A percentile compares a stretch with the other conserved stretches of the same genome.
phyloP scores from a whole-genome alignment of 2,113 vertebrate species.

The Pomatorhinus ruficollis region DNA sequence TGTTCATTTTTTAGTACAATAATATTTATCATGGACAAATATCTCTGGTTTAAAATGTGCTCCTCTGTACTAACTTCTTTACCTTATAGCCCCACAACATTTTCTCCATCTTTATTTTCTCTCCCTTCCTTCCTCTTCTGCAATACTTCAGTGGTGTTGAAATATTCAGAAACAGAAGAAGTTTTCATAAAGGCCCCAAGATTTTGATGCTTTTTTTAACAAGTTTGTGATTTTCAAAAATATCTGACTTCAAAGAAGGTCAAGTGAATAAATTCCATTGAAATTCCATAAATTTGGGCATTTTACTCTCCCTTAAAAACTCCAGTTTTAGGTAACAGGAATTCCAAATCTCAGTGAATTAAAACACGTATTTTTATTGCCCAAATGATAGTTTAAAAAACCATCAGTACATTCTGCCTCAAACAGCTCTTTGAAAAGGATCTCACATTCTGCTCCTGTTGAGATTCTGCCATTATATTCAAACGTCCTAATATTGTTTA shows the following conservation, averaged over 20 bases:
- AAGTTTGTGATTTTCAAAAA: not conserved
- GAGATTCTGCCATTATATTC: not conserved
- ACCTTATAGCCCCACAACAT: not conserved
- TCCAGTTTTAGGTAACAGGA: not conserved
- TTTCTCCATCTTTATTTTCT: not conserved
- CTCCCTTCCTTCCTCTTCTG: not conserved
- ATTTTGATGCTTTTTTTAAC: not conserved
- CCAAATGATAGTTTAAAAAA: not conserved
- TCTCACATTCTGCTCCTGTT: not conserved
- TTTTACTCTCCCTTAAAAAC: not conserved
- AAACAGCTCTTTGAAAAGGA: not conserved
- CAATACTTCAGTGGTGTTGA: not conserved
- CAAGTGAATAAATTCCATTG: not conserved
- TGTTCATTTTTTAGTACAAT: not conserved
- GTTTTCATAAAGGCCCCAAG: not conserved
- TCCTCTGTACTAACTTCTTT: not conserved
- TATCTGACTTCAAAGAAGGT: not conserved
- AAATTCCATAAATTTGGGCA: not conserved
- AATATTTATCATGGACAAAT: not conserved
- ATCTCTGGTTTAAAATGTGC: not conserved
- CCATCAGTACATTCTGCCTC: not conserved
- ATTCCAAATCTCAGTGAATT: not conserved
- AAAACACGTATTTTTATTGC: not conserved
- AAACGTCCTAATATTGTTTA: not conserved
- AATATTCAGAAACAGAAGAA: not conserved